A percentile compares a stretch with the other conserved stretches of the same genome.
Conservation (phyloP, 2,113 vertebrate genomes). For the Recurvirostra avosetta region DNA sequence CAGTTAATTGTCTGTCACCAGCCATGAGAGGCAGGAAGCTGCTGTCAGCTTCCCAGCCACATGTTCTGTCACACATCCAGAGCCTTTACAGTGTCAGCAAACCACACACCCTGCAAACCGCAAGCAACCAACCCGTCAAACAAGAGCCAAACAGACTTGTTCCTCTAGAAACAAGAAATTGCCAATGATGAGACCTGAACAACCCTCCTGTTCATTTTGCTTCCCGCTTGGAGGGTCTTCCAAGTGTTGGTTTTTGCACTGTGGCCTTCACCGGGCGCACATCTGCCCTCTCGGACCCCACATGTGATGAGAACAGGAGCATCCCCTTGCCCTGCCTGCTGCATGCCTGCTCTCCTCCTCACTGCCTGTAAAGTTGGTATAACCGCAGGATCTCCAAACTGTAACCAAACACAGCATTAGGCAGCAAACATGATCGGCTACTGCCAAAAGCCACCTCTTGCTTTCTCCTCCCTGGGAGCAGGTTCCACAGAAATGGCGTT, state of each 20-base stretch:
- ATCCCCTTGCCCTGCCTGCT: background rate
- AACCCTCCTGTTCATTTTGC: background rate
- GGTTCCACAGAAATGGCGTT: background rate
- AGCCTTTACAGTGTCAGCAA: background rate
- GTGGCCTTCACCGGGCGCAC: fast-evolving
- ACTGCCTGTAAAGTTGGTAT: background rate
- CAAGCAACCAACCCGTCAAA: background rate
- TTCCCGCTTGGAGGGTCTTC: background rate
- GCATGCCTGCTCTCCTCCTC: background rate
- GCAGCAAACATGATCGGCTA: background rate
- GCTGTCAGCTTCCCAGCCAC: background rate
- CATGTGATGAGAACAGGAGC: background rate
- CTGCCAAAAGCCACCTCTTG: background rate
- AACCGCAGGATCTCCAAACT: background rate
- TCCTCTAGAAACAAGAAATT: background rate
- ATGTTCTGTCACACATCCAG: background rate
- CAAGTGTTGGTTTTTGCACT: background rate
- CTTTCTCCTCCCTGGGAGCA: background rate
- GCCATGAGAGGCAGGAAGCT: background rate
- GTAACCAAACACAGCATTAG: background rate
- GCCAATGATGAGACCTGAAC: background rate
- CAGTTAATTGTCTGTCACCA: background rate
- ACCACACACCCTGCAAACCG: background rate
- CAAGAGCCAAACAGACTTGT: background rate
- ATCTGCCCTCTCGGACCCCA: background rate